Base-by-base conservation (phyloP, 2,797 vertebrate genomes). In the Nannoperca obscura region DNA sequence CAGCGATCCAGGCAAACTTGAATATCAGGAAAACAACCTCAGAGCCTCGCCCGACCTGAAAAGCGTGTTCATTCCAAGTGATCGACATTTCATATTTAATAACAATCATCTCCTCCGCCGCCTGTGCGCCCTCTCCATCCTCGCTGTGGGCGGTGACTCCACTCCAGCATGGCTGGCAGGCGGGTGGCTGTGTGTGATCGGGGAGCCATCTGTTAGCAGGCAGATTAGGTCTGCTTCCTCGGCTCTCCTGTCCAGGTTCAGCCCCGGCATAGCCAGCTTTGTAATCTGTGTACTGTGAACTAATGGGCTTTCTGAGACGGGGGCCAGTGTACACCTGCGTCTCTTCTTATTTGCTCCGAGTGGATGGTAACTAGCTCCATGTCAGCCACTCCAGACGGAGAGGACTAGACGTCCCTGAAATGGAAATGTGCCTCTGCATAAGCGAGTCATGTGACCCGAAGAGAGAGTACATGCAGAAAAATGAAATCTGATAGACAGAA, bases 201-300 rank as follows among this genome's bases (percentile, higher is more conserved):
- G 76, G 81, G 83, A 89, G 83, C 90, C 91, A 94, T 94, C 91
- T 94, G 92, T 88, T 85, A 83, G 75, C 76, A 78, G 85, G 87
- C 90, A 91, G 88, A 93, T 92, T 87, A 89, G 87, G 79, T 92
- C 88, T 87, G 84, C 80, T 88, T 85, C 74, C 79, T 80, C 71
- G 81, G 81, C 88, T 80, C 77, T 82, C 61, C 84, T 69, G 74
- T 81, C 73, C 84, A 64, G 83, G 81, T 83, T 70, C 62, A 20
- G 72, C 64, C 54, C 71, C 10, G 38, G 40, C 72, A 76, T 54
- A 15, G 71, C 80, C 81, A 74, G 82, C 64, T 75, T 81, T 88
- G 81, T 81, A 84, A 88, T 91, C 83, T 86, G 77, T 88, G 89
- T 71, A 82, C 83, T 78, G 78, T 83, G 82, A 82, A 76, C 83